A percentile compares a stretch with the other conserved stretches of the same genome.
phyloP scores from a whole-genome alignment of 64 coral and sea anemone species.

The Trachythela sp. region DNA sequence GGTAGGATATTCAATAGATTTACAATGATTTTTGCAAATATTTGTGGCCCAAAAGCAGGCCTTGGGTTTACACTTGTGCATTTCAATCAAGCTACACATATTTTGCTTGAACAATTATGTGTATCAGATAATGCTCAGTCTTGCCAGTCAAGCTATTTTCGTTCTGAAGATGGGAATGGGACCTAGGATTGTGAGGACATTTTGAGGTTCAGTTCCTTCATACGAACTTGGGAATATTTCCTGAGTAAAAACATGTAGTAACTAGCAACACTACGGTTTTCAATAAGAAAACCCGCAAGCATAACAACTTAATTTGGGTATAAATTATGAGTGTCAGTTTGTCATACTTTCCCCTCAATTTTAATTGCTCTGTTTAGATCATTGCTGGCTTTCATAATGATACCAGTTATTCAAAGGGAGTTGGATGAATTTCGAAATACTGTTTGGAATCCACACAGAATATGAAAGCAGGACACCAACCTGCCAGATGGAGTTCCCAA shows the following conservation, averaged over 20 bases:
- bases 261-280: neutral
- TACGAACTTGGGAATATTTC: neutral
- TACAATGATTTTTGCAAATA: neutral
- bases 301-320: neutral
- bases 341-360: neutral
- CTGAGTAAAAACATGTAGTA: neutral
- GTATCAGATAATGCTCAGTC: too few species aligned
- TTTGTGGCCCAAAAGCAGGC: neutral
- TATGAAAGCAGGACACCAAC: neutral
- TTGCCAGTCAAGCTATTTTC: too few species aligned
- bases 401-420: conserved; percentile 9
- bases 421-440: neutral
- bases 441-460: neutral
- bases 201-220: neutral
- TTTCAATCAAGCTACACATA: too few species aligned
- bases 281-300: neutral
- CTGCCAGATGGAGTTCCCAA: neutral
- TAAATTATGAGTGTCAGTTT: neutral
- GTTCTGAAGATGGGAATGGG: too few species aligned
- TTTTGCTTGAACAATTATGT: too few species aligned
- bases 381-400: conserved; percentile 20
- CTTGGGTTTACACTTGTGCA: too few species aligned
- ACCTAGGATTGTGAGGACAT: too few species aligned
- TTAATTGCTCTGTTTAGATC: neutral
- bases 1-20: neutral